Evolutionary conservation across 64 coral and sea anemone genomes (phyloP).

Genomic region (Acropora yongei): DNA sequence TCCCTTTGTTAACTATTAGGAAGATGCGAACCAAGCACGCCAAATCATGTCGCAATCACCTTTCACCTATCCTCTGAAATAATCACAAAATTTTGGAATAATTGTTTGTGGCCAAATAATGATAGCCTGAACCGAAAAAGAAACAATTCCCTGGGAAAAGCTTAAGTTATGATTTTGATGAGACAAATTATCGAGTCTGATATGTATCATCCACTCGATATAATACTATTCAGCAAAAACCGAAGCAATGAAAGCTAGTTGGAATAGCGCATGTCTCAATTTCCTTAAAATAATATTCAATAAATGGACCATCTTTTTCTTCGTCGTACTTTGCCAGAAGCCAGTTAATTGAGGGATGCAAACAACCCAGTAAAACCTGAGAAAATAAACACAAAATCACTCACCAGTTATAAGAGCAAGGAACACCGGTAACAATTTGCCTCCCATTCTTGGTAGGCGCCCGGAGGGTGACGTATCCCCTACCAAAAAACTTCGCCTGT

Average conservation of each 20-base stretch:
- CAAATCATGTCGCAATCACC: not conserved
- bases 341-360: not conserved
- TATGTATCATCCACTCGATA: not conserved
- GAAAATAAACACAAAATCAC: not conserved
- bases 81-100: too few relatives aligned
- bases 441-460: not conserved
- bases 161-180: not conserved
- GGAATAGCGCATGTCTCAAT: not conserved
- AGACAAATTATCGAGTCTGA: not conserved
- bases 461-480: not conserved
- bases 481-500: not conserved
- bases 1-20: not conserved
- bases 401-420: not conserved
- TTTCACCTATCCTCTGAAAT: not conserved
- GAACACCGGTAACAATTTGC: not conserved
- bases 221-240: not conserved
- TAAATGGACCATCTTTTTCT: not conserved
- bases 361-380: not conserved
- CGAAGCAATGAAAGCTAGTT: not conserved
- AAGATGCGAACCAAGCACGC: conserved; percentile 17
- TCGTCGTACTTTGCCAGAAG: not conserved
- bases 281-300: not conserved
- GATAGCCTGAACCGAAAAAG: not conserved
- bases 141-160: not conserved
- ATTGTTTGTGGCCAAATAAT: too few relatives aligned